phyloP scores from a whole-genome alignment of 2,113 vertebrate genomes.

The Neotoma lepida region DNA sequence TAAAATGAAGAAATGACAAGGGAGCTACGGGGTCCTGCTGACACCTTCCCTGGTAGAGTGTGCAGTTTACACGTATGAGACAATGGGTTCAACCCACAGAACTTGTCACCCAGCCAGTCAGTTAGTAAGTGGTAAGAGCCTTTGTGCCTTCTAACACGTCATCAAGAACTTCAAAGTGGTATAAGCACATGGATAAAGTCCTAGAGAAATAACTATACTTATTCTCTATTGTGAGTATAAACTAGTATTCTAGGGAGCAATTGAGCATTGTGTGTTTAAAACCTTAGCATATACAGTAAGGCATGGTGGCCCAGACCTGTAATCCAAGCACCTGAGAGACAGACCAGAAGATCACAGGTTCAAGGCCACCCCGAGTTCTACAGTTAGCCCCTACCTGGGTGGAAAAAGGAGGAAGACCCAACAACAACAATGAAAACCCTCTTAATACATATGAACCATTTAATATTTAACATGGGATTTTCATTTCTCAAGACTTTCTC shows the following conservation, averaged over 20 bases:
- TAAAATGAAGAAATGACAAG: slow-evolving; percentile 7
- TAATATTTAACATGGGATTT: slow-evolving; percentile 16
- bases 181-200: not conserved
- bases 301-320: not conserved
- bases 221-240: not conserved
- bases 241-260: not conserved
- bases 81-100: not conserved
- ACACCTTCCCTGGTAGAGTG: not conserved
- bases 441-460: slow-evolving; percentile 6
- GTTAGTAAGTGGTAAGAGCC: not conserved
- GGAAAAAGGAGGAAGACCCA: not conserved
- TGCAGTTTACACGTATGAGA: not conserved
- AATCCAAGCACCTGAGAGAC: not conserved
- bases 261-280: not conserved
- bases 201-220: not conserved
- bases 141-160: not conserved
- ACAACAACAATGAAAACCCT: not conserved
- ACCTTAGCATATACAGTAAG: not conserved
- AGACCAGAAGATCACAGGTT: not conserved
- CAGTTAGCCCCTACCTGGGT: not conserved
- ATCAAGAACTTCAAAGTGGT: not conserved
- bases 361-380: not conserved
- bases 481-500: slow-evolving; percentile 47
- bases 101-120: not conserved
- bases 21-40: not conserved